phyloP scores from a whole-genome alignment of 2,888 invertebrate species.

The Rhyacophila evoluta region DNA sequence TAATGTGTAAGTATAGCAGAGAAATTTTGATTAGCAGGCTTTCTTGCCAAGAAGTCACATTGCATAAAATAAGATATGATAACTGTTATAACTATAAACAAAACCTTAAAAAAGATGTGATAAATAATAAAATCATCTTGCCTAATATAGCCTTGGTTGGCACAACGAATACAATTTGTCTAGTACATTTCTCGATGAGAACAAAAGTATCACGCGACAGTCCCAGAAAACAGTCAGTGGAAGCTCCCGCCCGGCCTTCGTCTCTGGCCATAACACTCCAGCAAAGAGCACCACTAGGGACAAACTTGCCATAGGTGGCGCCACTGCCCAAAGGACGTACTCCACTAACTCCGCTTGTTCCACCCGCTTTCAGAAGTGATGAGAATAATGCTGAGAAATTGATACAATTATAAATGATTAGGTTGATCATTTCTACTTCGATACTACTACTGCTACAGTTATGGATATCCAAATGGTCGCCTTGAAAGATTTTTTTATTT shows the following conservation, averaged over 20 bases:
- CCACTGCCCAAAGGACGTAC: slow-evolving; percentile 80
- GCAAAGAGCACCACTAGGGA: slow-evolving; percentile 83
- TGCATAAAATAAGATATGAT: too few species aligned
- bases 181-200: slow-evolving; percentile 84
- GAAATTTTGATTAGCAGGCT: too few species aligned
- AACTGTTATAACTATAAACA: too few species aligned
- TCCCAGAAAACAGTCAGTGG: slow-evolving; percentile 85
- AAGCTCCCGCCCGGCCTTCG: slow-evolving; percentile 63
- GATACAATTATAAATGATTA: too few species aligned
- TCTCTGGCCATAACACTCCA: slow-evolving; percentile 79
- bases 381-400: slow-evolving; percentile 84
- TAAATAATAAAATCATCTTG: slow-evolving; percentile 44
- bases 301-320: slow-evolving; percentile 79
- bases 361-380: slow-evolving; percentile 67
- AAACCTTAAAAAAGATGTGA: too few species aligned
- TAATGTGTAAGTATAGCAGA: too few species aligned
- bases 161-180: slow-evolving; percentile 87
- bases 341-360: slow-evolving; percentile 78
- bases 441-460: too few species aligned
- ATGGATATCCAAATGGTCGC: too few species aligned
- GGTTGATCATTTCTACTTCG: too few species aligned
- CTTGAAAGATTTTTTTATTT: too few species aligned
- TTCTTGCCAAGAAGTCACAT: too few species aligned
- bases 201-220: slow-evolving; percentile 90
- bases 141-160: slow-evolving; percentile 85